Evolutionary conservation across 1,140 invertebrate genomes (phyloP), one percentile per base, ranked within the genome.

Genomic region (Bicyclus anynana): DNA sequence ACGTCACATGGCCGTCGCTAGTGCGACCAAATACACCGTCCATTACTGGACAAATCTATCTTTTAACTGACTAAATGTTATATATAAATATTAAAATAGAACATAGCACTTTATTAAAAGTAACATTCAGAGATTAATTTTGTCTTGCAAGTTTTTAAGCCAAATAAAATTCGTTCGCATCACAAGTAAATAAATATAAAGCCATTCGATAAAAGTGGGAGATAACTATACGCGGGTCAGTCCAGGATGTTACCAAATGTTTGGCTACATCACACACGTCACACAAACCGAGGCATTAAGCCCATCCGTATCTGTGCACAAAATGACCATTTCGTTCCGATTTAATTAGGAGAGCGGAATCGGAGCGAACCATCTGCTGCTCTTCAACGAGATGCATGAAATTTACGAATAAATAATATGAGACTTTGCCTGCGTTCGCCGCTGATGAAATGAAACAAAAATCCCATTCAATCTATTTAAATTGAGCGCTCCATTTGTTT

Each of bases 391-490:
- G 58, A 50, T 63, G 21, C 37, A 59, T 66, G 53, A 58, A 65
- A 60, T 58, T 66, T 56, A 27, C 44, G 38, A 46, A 62, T 53
- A 53, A 52, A 57, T n/a, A n/a, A n/a, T 56, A 57, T 33, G 42
- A 42, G 44, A 38, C 37, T 68, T 56, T 64, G 56, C 55, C 51
- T 59, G 64, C 62, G 40, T 16, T 40, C 72, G 64, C 67, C 56
- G 62, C 57, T 76, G 66, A 69, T 69, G 67, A 74, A 81, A 82
- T 83, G 72, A 77, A 80, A 81, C 77, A 83, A 71, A 83, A 82
- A 84, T 86, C 79, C 76, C 71, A 70, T 84, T 82, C 72, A 81
- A 84, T 84, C 77, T 81, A 80, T 83, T 84, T 77, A 84, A 84
- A 86, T 84, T 81, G 79, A 76, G 59, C 70, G 65, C 67, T 80